These are phyloP conservation scores for Apaloderma vittatum DNA, from an alignment of 2,113 vertebrate species.

Conservation along the genomic window DNA sequence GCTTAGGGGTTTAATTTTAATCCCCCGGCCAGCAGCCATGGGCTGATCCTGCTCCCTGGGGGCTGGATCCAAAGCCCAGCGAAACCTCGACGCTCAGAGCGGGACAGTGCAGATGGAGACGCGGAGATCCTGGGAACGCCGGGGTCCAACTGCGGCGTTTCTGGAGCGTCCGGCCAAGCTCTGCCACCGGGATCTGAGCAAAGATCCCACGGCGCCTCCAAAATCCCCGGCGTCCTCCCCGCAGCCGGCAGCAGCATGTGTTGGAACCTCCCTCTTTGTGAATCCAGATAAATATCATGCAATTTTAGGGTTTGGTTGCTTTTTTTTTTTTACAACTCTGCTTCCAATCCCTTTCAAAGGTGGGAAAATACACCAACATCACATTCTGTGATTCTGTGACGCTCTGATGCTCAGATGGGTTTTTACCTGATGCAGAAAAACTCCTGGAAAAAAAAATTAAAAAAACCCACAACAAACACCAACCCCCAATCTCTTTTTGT, in stretches of 20 bases:
- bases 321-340: not conserved
- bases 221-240: not conserved
- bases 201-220: not conserved
- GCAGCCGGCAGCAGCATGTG: not conserved
- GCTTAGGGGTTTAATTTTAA: constrained; percentile 56
- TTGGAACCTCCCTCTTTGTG: not conserved
- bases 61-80: not conserved
- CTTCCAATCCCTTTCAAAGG: not conserved
- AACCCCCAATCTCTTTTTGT: not conserved
- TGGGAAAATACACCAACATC: constrained; percentile 34
- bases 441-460: constrained; percentile 2
- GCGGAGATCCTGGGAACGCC: no score
- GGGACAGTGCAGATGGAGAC: not conserved
- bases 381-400: not conserved
- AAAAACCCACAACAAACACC: not conserved
- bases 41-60: not conserved
- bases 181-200: not conserved
- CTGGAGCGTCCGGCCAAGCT: not conserved
- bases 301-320: not conserved
- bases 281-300: not conserved
- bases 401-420: not conserved
- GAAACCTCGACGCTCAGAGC: not conserved
- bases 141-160: no score
- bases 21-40: not conserved
- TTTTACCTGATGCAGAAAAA: constrained; percentile 32